Evolutionary conservation across 2,113 vertebrate species (phyloP), one percentile per base, ranked within the genome.

Genomic region (Pundamilia nyererei): DNA sequence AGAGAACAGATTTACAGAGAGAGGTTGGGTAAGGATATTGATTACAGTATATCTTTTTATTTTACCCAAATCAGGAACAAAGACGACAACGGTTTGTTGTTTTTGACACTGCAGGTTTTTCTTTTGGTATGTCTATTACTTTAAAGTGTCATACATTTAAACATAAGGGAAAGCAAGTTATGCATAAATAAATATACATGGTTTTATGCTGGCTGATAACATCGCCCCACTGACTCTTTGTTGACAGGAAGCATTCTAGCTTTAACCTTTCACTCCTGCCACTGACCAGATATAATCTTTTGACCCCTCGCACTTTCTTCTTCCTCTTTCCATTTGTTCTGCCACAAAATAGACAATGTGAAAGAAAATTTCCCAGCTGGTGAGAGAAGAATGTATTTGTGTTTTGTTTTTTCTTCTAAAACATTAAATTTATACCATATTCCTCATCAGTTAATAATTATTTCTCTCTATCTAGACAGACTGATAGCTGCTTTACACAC

Each of bases 201-300:
- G 72, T 51, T n/a, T 51, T 51, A 17, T 35, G 15, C 21, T 51
- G 17, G 11, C 14, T 79, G 81, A 86, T 80, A 81, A 89, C 60
- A n/a, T 31, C 3, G 26, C 19, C 29, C 29, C n/a, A 24, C 10
- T 40, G n/a, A 75, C 31, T 87, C 62, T 90, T 70, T 89, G 85
- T 87, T 85, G 80, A 89, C 90, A 90, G 93, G 86, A 87, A 88
- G 80, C 85, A 58, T 79, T 75, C 86, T 47, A 29, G 9, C 54
- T 84, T 83, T 89, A 87, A 91, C 90, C 89, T 91, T 90, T 91
- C 79, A 89, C 86, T 80, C n/a, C 31, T 85, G 80, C 88, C 88
- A 82, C 26, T 85, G 75, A 87, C 84, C 82, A 86, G 6, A 33
- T 86, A 9, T 79, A 31, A 90, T 87, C 91, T 80, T 26, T 77